Base-by-base conservation (phyloP, 2,797 vertebrate genomes). In the Paramormyrops hopkinsi region DNA sequence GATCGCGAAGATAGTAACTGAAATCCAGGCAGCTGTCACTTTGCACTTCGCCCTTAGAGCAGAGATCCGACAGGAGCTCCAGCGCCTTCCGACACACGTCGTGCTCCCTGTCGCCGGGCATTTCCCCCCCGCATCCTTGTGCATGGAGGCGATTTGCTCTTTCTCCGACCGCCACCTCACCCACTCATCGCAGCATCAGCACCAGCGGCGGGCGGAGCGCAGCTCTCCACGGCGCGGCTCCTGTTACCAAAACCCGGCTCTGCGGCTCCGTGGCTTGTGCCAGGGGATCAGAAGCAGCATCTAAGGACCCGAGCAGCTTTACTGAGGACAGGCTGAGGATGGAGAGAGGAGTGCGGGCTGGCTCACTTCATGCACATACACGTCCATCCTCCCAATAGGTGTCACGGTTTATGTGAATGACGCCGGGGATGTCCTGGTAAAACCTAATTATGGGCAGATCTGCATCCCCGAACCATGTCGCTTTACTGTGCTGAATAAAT, bases 81-180 rank as follows among this genome's bases (percentile, higher is more conserved):
- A 99, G 97, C 92, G 98, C 98, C 96, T 97, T 98, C 96, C 97
- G 97, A 98, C 98, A 99, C 96, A 99, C 97, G 97, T 97, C 97
- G 96, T 97, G 97, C 97, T 99, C 97, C 97, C 96, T 97, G 97
- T 97, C 98, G 96, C 97, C 97, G 97, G 97, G 97, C 98, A 99
- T 99, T 97, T 97, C 98, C 97, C 97, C 97, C 95, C 97, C 98
- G 97, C 98, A 99, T 99, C 97, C 97, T 99, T 96, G 95, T 95
- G 94, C 95, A 95, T 93, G 95, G 92, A 95, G 94, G 93, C 94
- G 96, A 95, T 97, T 96, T 94, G 95, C 95, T 93, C 93, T 94
- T 95, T 94, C 93, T 93, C 94, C 93, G 92, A 93, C 93, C 92
- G 89, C 91, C 92, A 88, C 91, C 90, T 92, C 51, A 89, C 93